phyloP scores from a whole-genome alignment of 53 echinoderm and acorn worm genomes.

The Mesocentrotus franciscanus region DNA sequence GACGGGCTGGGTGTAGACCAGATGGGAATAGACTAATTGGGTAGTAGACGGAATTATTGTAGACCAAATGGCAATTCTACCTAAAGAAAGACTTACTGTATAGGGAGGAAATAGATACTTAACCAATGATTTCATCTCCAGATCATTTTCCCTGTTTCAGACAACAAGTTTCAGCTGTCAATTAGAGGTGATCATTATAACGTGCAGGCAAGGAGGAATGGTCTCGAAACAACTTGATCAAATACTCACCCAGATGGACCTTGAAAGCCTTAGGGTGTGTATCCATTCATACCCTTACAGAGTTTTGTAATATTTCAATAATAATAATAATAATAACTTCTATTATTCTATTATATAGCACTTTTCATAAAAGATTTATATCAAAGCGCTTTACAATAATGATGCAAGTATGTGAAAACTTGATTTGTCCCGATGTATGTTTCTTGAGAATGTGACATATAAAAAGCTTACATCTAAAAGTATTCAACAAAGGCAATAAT shows the following conservation, averaged over 20 bases:
- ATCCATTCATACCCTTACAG: too few relatives aligned
- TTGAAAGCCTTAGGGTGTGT: constrained; percentile 85
- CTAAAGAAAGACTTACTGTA: background rate
- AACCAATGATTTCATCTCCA: background rate
- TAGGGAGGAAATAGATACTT: background rate
- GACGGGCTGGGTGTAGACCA: background rate
- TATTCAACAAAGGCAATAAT: too few relatives aligned
- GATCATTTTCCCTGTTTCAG: constrained; percentile 44
- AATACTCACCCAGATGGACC: constrained; percentile 74
- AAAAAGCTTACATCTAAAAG: too few relatives aligned
- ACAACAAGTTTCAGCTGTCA: constrained; percentile 87
- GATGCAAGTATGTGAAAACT: background rate
- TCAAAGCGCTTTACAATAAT: too few relatives aligned
- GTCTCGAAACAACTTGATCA: constrained; percentile 78
- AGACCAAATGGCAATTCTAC: too few relatives aligned
- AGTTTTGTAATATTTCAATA: too few relatives aligned
- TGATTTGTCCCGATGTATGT: background rate
- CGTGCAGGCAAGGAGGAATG: constrained; percentile 69
- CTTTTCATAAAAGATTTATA: too few relatives aligned
- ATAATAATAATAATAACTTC: too few relatives aligned
- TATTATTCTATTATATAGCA: too few relatives aligned
- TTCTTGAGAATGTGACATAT: too few relatives aligned
- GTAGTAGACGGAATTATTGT: too few relatives aligned
- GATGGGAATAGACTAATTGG: too few relatives aligned
- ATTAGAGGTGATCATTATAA: constrained; percentile 85